Evolutionary conservation across 2,888 invertebrate genomes (phyloP), one percentile per base, ranked within the genome.

Genomic region (Allacma fusca): DNA sequence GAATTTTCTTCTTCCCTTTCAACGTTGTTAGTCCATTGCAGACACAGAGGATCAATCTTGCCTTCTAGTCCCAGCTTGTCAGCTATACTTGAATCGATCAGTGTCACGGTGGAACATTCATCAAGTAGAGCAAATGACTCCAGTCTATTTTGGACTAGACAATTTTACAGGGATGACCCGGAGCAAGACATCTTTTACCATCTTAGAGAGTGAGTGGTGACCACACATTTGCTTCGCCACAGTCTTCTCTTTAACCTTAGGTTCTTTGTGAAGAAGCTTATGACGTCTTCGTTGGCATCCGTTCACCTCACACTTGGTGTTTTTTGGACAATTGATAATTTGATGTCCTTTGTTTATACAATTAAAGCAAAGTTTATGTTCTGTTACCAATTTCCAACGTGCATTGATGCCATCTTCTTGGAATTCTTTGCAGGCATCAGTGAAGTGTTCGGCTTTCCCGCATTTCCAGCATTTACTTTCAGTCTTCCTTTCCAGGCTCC

Each of bases 11-110:
- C 57, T 16, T 16, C 57, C 4, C 5, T 4, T 5, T 19, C 21
- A 19, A 57, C 57, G 13, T 21, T 16, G 16, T 57, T 57, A 4
- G 57, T 57, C 57, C 57, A 57, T 57, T 19, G 21, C 13, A 57
- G 16, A 16, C 57, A n/a, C 0, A 78, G 26, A 19, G 59, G 69
- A 16, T 64, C 43, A 2, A 28, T 21, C 0, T 21, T 7, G 0
- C 80, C 80, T 13, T 71, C 24, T 21, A 77, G 13, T 16, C 74
- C 72, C 2, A 77, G 21, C 23, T 24, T 24, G 1, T 71, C 40
- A 7, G 77, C 80, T 16, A 74, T 16, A 2, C 16, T 24, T 9
- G 43, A 70, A 12, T 59, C 57, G 0, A 79, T 21, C 1, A 75
- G 16, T 21, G 80, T 75, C 0, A 65, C 50, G 9, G 76, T 67